A percentile compares a stretch with the other conserved stretches of the same genome.
Conservation (phyloP, 2,888 invertebrate species). For the Halictus quadricinctus region DNA sequence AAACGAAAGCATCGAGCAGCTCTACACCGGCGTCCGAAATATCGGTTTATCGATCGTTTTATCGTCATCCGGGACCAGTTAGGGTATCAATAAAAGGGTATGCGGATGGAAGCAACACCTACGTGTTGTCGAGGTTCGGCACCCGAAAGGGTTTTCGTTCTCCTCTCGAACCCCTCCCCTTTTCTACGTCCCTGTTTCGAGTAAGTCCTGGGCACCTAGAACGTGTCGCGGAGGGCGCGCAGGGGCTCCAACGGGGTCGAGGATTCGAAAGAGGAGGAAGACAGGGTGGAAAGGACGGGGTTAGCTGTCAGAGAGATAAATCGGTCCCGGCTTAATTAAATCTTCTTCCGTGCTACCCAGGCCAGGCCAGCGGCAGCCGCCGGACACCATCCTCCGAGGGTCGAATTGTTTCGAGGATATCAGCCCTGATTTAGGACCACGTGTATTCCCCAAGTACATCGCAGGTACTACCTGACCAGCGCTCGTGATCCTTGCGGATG, state of each 20-base stretch:
- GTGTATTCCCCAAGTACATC: conserved; percentile 73
- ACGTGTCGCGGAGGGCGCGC: conserved; percentile 73
- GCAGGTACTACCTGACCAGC: conserved; percentile 69
- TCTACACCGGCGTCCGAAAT: conserved; percentile 22
- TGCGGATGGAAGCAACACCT: conserved; percentile 50
- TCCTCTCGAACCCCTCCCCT: background rate
- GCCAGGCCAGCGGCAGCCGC: conserved; percentile 72
- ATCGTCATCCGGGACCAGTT: conserved; percentile 27
- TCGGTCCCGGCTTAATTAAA: conserved; percentile 83
- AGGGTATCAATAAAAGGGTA: conserved; percentile 51
- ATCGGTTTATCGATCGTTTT: conserved; percentile 54
- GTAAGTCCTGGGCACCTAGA: conserved; percentile 68
- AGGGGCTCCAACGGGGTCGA: conserved; percentile 61
- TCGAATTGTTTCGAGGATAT: conserved; percentile 81
- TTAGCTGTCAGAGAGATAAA: conserved; percentile 82
- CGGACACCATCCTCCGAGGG: conserved; percentile 76
- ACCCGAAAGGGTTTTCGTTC: conserved; percentile 62
- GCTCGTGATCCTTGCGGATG: conserved; percentile 63
- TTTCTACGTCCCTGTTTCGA: conserved; percentile 28
- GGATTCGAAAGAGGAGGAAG: conserved; percentile 70
- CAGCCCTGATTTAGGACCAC: conserved; percentile 80
- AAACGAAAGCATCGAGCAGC: conserved; percentile 18
- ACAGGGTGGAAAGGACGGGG: conserved; percentile 72
- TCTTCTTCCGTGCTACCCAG: conserved; percentile 81
- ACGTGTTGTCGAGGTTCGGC: conserved; percentile 41